Evolutionary conservation across 2,888 invertebrate species (phyloP).

Genomic region (Oligia latruncula): DNA sequence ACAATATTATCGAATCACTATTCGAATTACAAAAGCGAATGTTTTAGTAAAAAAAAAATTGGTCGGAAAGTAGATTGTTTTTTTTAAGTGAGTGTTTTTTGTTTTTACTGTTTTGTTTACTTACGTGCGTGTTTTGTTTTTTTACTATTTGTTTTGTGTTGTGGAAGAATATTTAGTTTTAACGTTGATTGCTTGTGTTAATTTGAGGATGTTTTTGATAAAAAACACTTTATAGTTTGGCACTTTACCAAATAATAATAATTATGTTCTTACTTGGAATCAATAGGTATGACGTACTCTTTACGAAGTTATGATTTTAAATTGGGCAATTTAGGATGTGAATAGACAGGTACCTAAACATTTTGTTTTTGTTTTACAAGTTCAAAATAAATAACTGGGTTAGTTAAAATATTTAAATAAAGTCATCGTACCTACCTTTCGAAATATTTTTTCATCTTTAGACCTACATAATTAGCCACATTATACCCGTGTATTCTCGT

Average conservation of each 20-base stretch:
- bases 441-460: neutral
- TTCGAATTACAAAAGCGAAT: constrained; percentile 30
- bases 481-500: no score
- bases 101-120: neutral
- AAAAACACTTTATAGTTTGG: neutral
- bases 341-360: neutral
- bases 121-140: constrained; percentile 9
- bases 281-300: neutral
- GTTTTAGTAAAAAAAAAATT: neutral
- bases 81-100: neutral
- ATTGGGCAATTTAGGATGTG: neutral
- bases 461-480: neutral
- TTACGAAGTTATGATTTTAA: neutral
- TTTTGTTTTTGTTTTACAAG: neutral
- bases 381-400: neutral
- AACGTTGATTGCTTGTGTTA: neutral
- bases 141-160: constrained; percentile 1
- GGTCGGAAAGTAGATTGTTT: neutral
- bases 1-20: constrained; percentile 4
- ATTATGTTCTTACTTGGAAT: neutral
- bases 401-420: neutral
- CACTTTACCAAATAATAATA: neutral
- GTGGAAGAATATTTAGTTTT: neutral
- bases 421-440: neutral
- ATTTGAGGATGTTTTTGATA: constrained; percentile 13